These are phyloP conservation scores for Crossocerus cetratus DNA, from an alignment of 2,888 invertebrate species.

Conservation along the genomic window DNA sequence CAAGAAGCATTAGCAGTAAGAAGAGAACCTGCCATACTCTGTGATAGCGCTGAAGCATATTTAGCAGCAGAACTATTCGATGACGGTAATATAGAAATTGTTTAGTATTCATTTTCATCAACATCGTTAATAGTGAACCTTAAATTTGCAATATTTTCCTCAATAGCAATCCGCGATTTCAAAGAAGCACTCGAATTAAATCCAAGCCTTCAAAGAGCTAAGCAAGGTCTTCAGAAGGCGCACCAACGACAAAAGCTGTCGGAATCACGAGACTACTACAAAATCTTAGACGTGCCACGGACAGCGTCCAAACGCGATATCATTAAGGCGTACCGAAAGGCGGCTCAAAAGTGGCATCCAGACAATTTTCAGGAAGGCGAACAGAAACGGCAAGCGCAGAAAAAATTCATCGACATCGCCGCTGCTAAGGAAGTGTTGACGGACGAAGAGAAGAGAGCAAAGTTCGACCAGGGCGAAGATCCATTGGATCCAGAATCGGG, in stretches of 20 bases:
- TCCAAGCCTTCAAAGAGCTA: slow-evolving; percentile 87
- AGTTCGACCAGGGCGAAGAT: slow-evolving; percentile 97
- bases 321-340: slow-evolving; percentile 95
- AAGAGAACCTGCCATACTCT: slow-evolving; percentile 87
- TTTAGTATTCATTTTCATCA: neutral
- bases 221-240: slow-evolving; percentile 92
- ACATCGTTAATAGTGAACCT: neutral
- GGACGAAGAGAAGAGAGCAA: slow-evolving; percentile 93
- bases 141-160: slow-evolving; percentile 7
- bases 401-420: slow-evolving; percentile 98
- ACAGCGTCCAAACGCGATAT: slow-evolving; percentile 95
- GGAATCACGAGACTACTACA: slow-evolving; percentile 97
- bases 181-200: slow-evolving; percentile 92
- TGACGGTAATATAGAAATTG: slow-evolving; percentile 80
- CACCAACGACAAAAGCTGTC: slow-evolving; percentile 95
- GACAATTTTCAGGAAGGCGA: slow-evolving; percentile 92
- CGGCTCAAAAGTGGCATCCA: slow-evolving; percentile 99
- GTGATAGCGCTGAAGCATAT: slow-evolving; percentile 95
- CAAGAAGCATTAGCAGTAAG: slow-evolving; percentile 87
- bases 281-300: slow-evolving; percentile 94
- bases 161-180: slow-evolving; percentile 89
- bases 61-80: slow-evolving; percentile 93
- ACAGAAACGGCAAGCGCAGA: slow-evolving; percentile 96
- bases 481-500: slow-evolving; percentile 96
- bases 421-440: slow-evolving; percentile 98